Evolutionary conservation across 2,888 invertebrate genomes (phyloP).

Genomic region (Polydrusus pterygomalis): DNA sequence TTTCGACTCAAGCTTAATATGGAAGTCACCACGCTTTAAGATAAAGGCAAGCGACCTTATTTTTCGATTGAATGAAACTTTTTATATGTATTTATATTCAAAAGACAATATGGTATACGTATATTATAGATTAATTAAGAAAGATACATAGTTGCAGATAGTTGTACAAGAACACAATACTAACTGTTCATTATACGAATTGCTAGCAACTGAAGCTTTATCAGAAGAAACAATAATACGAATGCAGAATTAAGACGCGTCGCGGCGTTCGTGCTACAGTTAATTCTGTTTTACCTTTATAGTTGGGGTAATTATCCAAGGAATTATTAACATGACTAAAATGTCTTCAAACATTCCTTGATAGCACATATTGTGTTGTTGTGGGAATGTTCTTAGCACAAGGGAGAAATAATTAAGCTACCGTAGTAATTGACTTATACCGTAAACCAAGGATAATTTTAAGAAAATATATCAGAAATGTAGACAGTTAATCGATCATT

Average conservation of each 20-base stretch:
- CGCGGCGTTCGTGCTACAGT: neutral
- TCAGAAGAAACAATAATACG: slow-evolving; percentile 38
- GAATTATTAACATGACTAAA: slow-evolving; percentile 23
- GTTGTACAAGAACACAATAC: slow-evolving; percentile 26
- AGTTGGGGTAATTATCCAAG: slow-evolving; percentile 16
- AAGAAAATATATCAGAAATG: no score
- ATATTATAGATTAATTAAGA: neutral
- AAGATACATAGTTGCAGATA: slow-evolving; percentile 18
- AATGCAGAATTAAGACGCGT: neutral
- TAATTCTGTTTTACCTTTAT: slow-evolving; percentile 29
- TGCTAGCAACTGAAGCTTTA: slow-evolving; percentile 34
- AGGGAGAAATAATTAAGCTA: neutral
- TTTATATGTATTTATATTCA: no score
- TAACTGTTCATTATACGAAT: slow-evolving; percentile 29
- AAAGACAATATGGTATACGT: no score
- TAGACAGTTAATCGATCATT: no score
- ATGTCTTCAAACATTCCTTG: slow-evolving; percentile 1
- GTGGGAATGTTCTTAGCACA: neutral
- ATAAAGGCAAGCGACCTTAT: no score
- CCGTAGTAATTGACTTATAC: neutral
- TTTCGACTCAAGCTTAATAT: no score
- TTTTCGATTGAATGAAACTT: no score
- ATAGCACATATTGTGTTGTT: slow-evolving; percentile 6
- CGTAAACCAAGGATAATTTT: no score
- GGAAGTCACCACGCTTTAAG: no score